Evolutionary conservation across 2,888 invertebrate genomes (phyloP), one percentile per base, ranked within the genome.

Genomic region (Spisula subtruncata): DNA sequence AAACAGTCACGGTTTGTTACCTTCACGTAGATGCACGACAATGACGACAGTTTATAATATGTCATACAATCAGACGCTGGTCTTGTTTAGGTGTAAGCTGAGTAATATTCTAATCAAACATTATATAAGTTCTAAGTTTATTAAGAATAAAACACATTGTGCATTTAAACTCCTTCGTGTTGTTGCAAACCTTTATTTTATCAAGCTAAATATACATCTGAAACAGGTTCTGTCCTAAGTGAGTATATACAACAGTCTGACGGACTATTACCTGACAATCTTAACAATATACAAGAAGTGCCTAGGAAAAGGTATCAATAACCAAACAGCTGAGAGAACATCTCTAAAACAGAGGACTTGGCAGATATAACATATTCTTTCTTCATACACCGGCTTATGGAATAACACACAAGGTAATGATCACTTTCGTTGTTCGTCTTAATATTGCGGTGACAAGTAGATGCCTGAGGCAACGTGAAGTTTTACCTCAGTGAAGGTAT

Each of bases 381-480:
- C 75, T 32, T 41, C 41, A 41, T 41, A 41, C n/a, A n/a, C 32
- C 32, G 12, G 32, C 75, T 75, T 25, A 32, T 32, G 75, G 35
- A 75, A 75, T 35, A 35, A 32, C 75, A 18, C 32, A 75, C 12
- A 75, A 75, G 48, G 48, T 84, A 75, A 75, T 84, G 20, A 71
- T 84, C 18, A 25, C 51, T 51, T 60, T 51, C 29, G 48, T 41
- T 71, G 29, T 84, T 84, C 75, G 51, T 51, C 84, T 56, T 16
- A 66, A 66, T 66, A 66, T 20, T 46, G 66, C 60, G 48, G 71
- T 84, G 84, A 84, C 84, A 84, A 84, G 29, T 51, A 32, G 8
- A 25, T 46, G 84, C 84, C 84, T 75, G 51, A 18, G 84, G 75
- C 84, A 84, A 48, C 20, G 29, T 10, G 16, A 32, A 48, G 84